These are phyloP conservation scores for Burhinus bistriatus DNA, from an alignment of 2,113 vertebrate species.

Conservation along the genomic window DNA sequence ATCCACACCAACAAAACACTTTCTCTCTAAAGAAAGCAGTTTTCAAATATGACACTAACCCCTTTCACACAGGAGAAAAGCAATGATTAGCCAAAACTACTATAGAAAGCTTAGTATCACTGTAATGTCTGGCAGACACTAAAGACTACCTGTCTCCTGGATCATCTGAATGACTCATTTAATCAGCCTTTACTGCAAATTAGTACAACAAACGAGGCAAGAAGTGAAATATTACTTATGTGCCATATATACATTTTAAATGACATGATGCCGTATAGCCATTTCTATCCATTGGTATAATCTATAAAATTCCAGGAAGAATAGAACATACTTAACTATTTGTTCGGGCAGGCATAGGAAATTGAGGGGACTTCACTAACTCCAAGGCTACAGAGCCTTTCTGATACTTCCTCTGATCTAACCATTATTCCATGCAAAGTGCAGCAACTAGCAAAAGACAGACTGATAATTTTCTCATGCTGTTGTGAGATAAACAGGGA, in stretches of 20 bases:
- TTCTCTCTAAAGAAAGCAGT: slow-evolving; percentile 35
- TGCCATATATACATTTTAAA: neutral
- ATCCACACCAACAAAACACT: neutral
- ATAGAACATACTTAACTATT: neutral
- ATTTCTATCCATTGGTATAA: neutral
- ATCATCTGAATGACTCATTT: slow-evolving; percentile 22
- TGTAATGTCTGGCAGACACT: slow-evolving; percentile 32
- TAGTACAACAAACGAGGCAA: neutral
- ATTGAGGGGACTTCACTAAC: neutral
- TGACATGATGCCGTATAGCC: neutral
- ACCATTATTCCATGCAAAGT: neutral
- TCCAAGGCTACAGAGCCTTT: neutral
- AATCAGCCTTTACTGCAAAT: neutral
- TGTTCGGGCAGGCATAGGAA: neutral
- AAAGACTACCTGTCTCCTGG: neutral
- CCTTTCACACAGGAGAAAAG: slow-evolving; percentile 47
- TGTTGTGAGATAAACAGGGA: neutral
- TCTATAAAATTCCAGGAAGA: neutral
- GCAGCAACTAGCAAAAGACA: neutral
- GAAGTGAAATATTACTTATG: neutral
- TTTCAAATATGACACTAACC: slow-evolving; percentile 39
- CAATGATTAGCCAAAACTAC: slow-evolving; percentile 5
- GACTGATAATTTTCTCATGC: accelerated
- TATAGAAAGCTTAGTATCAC: neutral
- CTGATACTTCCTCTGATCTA: neutral